Conservation (phyloP, 2,888 invertebrate species). For the Lysandra coridon region DNA sequence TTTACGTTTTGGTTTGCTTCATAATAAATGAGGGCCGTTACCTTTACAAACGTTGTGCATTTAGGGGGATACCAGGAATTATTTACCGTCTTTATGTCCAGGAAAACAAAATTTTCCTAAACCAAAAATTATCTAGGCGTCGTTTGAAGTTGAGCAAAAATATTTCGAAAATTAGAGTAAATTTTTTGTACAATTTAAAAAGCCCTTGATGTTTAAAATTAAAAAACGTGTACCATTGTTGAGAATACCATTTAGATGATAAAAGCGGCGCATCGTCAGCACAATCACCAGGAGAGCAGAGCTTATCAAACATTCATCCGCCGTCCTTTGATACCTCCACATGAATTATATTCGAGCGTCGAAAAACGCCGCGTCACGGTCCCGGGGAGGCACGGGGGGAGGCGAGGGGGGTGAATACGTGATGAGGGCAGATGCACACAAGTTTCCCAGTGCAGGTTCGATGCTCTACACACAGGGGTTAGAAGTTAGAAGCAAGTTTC, state of each 20-base stretch:
- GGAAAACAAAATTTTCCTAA: not conserved
- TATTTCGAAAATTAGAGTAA: too few species aligned
- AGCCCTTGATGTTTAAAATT: not conserved
- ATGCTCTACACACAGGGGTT: not conserved
- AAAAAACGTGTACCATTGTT: not conserved
- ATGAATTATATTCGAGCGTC: constrained; percentile 17
- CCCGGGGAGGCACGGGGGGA: not conserved
- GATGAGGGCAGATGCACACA: constrained; percentile 6
- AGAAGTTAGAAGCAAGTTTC: not conserved
- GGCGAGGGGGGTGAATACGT: not conserved
- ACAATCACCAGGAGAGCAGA: constrained; percentile 1
- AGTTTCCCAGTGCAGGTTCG: constrained; percentile 14
- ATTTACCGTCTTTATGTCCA: not conserved
- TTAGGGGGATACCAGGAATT: not conserved
- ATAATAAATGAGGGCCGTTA: not conserved
- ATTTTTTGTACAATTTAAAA: too few species aligned
- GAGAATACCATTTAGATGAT: not conserved
- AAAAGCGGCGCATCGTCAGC: not conserved
- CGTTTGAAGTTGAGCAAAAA: not conserved
- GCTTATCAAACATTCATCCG: constrained; percentile 16
- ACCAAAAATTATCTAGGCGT: not conserved
- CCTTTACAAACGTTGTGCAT: not conserved
- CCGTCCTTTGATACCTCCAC: constrained; percentile 17
- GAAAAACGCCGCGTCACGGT: constrained; percentile 14
- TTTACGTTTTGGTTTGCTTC: not conserved